Evolutionary conservation across 1,140 invertebrate species (phyloP), one percentile per base, ranked within the genome.

Genomic region (Bombus impatiens): DNA sequence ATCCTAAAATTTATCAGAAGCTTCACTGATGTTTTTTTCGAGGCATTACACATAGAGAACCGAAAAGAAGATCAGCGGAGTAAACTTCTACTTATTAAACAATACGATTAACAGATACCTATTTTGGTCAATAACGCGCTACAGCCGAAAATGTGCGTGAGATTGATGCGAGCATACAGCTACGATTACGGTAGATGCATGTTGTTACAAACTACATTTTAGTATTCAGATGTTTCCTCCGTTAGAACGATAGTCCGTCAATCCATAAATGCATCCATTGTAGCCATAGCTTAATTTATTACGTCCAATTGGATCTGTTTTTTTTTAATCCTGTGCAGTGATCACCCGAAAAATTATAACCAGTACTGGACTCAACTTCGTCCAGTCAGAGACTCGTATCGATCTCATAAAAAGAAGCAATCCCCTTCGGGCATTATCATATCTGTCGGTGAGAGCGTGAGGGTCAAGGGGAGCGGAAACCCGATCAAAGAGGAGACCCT

Each of bases 371-470:
- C 65, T n/a, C 35, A 22, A 71, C 44, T 22, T 40, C 44, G 44
- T 53, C 5, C 47, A 53, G 47, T 53, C 6, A 53, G 18, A n/a
- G 12, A 76, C 35, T 72, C 32, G 59, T 22, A 77, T 68, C 59
- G 42, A 67, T 77, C 28, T 15, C 28, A 10, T 42, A 10, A 42
- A 78, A 62, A 62, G 35, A 40, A 18, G 32, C 37, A 62, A 28
- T 53, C 47, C 53, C 76, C 28, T 40, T 37, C 32, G 28, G 67
- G 57, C 57, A 84, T 84, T 84, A 84, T 84, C 83, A 80, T 84
- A 84, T 79, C 68, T 59, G 42, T 79, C 53, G 35, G 37, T 47
- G 9, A 32, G n/a, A 28, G 76, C 13, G 28, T 3, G 32, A 37
- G 78, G 62, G 40, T 68, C 62, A 79, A 47, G 65, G 77, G 59